Percentiles rank a stretch among this genome's conserved stretches.
These are phyloP conservation scores for Muschampia plurimacula DNA, from an alignment of 2,888 invertebrate species.

Conservation along the genomic window DNA sequence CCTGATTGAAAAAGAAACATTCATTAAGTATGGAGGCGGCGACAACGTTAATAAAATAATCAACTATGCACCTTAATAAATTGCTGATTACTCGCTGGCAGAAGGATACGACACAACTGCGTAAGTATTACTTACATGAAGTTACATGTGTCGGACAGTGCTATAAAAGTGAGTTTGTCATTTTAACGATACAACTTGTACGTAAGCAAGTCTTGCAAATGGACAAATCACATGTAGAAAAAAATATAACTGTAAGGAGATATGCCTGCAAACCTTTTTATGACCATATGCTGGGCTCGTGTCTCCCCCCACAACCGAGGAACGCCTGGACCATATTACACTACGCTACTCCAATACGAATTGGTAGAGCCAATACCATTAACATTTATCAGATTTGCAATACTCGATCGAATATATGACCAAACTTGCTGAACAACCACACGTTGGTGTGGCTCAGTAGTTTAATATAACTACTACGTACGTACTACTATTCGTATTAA, in stretches of 20 bases:
- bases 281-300: no score
- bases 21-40: conserved; percentile 51
- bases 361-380: conserved; percentile 41
- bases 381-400: conserved; percentile 43
- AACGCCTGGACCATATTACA: no score
- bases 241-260: conserved; percentile 46
- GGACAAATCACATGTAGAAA: conserved; percentile 65
- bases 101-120: conserved; percentile 71
- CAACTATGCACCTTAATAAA: conserved; percentile 76
- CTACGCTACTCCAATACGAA: no score
- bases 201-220: conserved; percentile 65
- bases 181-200: conserved; percentile 72
- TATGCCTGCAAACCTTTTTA: conserved; percentile 29
- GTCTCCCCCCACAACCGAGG: no score
- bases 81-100: conserved; percentile 79
- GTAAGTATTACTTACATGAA: conserved; percentile 69
- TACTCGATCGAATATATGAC: background rate
- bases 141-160: conserved; percentile 69
- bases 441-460: no score
- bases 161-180: conserved; percentile 77
- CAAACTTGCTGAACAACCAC: no score
- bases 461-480: no score
- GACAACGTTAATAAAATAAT: conserved; percentile 75
- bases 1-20: conserved; percentile 40
- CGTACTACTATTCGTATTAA: no score